Conservation (phyloP, 2,888 invertebrate species). For the Apotomis capreana region DNA sequence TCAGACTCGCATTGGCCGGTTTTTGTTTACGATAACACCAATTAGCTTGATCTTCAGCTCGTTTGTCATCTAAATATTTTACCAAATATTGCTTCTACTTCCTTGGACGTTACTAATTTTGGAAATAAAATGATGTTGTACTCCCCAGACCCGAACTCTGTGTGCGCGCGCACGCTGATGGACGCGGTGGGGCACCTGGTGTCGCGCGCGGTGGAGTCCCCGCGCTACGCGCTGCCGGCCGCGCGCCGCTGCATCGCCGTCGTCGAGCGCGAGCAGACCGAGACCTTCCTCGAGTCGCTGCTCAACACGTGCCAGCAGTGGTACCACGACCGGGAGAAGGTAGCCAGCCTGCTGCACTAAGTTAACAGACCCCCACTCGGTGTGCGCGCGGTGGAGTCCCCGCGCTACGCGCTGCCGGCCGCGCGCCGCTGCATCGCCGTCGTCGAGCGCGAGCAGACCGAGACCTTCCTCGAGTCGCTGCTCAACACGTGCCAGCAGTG, state of each 20-base stretch:
- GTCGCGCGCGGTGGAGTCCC: slow-evolving; percentile 90
- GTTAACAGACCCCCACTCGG: slow-evolving; percentile 88
- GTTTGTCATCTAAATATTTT: too few relatives aligned
- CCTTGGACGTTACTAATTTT: too few relatives aligned
- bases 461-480: too few relatives aligned
- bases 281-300: slow-evolving; percentile 94
- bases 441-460: too few relatives aligned
- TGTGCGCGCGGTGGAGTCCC: slow-evolving; percentile 83
- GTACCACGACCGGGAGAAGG: slow-evolving; percentile 92
- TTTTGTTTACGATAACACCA: too few relatives aligned
- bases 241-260: slow-evolving; percentile 93
- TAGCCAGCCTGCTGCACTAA: slow-evolving; percentile 47
- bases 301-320: slow-evolving; percentile 95
- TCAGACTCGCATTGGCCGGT: too few relatives aligned
- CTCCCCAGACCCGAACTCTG: slow-evolving; percentile 88
- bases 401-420: too few relatives aligned
- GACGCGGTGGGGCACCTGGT: slow-evolving; percentile 92
- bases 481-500: too few relatives aligned
- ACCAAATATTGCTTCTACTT: too few relatives aligned
- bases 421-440: too few relatives aligned
- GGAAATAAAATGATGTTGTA: too few relatives aligned
- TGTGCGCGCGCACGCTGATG: slow-evolving; percentile 88
- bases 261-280: slow-evolving; percentile 93
- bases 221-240: slow-evolving; percentile 91
- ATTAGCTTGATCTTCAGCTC: too few relatives aligned